A percentile compares a stretch with the other conserved stretches of the same genome.
Evolutionary conservation across 1,140 invertebrate species (phyloP).

Genomic region (Trachelipus rathkii): DNA sequence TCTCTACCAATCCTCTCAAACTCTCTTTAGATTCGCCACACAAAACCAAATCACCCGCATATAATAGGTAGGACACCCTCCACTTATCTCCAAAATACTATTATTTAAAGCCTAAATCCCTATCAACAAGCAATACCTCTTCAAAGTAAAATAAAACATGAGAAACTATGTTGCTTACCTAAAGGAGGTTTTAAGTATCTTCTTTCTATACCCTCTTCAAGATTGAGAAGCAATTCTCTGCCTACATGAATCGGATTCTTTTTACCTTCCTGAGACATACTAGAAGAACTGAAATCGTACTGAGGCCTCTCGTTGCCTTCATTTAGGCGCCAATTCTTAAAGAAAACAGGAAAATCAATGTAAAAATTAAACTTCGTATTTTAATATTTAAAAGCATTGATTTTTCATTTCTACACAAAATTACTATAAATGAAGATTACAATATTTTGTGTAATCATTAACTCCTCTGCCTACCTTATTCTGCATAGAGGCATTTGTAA

Average conservation of each 20-base stretch:
- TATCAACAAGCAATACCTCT: too few relatives aligned
- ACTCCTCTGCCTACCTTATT: slow-evolving; percentile 55
- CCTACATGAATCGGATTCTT: slow-evolving; percentile 64
- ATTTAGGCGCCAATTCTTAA: background rate
- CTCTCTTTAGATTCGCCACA: too few relatives aligned
- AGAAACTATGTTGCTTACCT: slow-evolving; percentile 53
- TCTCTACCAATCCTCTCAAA: too few relatives aligned
- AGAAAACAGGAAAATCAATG: background rate
- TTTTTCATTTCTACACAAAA: too few relatives aligned
- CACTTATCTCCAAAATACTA: too few relatives aligned
- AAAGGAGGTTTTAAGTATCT: slow-evolving; percentile 90
- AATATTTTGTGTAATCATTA: too few relatives aligned
- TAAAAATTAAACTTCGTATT: too few relatives aligned
- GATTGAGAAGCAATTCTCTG: slow-evolving; percentile 68
- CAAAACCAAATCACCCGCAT: too few relatives aligned
- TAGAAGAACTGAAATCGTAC: background rate
- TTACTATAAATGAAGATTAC: too few relatives aligned
- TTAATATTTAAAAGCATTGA: too few relatives aligned
- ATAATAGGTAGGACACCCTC: too few relatives aligned
- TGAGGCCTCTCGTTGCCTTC: background rate
- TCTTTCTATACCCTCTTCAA: slow-evolving; percentile 86
- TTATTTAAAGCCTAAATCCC: too few relatives aligned
- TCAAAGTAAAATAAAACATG: background rate
- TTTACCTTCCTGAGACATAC: background rate
- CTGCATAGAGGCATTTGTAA: slow-evolving; percentile 88